phyloP scores from a whole-genome alignment of 2,113 vertebrate genomes.

The Brevimyrus niger region DNA sequence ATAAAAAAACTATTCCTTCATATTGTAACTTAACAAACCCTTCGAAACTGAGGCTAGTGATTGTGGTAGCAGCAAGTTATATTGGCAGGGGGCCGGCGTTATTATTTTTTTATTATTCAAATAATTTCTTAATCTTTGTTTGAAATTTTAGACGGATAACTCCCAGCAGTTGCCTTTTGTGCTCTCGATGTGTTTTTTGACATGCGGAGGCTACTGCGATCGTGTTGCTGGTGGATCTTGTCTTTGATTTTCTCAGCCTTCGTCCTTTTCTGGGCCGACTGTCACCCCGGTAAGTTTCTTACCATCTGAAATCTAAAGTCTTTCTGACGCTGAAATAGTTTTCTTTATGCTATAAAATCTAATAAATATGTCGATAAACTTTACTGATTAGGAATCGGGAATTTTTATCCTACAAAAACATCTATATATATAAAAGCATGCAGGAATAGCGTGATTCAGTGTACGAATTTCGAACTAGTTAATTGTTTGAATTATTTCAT shows the following conservation, averaged over 20 bases:
- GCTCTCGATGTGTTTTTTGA: constrained; percentile 78
- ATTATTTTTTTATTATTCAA: constrained; percentile 3
- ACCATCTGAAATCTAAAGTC: constrained; percentile 15
- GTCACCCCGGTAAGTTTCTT: constrained; percentile 81
- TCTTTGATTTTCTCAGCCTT: constrained; percentile 70
- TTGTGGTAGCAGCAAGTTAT: constrained; percentile 21
- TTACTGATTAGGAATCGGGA: background rate
- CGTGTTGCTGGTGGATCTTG: constrained; percentile 85
- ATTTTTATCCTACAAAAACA: too few relatives aligned
- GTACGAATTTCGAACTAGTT: background rate
- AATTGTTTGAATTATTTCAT: background rate
- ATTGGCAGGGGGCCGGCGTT: constrained; percentile 36
- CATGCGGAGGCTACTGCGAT: constrained; percentile 91
- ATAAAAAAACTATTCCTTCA: constrained; percentile 39
- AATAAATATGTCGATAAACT: background rate
- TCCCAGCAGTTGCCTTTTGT: constrained; percentile 64
- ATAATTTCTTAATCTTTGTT: constrained; percentile 32
- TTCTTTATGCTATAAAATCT: background rate
- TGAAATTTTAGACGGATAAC: constrained; percentile 48
- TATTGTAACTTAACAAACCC: constrained; percentile 33
- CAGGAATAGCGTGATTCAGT: background rate
- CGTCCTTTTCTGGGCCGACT: constrained; percentile 75
- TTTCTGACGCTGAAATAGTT: background rate
- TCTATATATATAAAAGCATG: background rate
- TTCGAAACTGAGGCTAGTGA: constrained; percentile 26